These are phyloP conservation scores for Myopa tessellatipennis DNA, from an alignment of 2,888 invertebrate genomes.

Conservation along the genomic window DNA sequence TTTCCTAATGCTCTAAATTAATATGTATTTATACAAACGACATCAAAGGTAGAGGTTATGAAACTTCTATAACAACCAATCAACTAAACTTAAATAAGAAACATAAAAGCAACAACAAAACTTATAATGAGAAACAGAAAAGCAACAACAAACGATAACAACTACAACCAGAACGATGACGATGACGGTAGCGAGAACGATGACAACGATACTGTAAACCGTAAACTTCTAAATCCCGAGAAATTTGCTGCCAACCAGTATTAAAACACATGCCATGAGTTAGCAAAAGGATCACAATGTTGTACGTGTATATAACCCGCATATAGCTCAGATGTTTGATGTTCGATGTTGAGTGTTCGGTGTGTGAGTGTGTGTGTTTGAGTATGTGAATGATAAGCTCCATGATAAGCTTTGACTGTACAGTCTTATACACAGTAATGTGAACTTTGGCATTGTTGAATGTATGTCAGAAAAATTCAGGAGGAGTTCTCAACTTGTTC, in stretches of 20 bases:
- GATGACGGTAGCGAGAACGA: neutral
- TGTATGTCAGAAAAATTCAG: neutral
- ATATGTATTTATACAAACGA: neutral
- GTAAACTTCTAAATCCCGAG: conserved; percentile 40
- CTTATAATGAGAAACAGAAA: too few relatives aligned
- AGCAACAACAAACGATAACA: neutral
- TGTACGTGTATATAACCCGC: neutral
- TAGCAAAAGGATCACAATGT: conserved; percentile 34
- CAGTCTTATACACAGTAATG: neutral
- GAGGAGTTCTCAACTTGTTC: too few relatives aligned
- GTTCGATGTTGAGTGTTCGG: too few relatives aligned
- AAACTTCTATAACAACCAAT: too few relatives aligned
- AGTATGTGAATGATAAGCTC: neutral
- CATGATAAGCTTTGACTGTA: neutral
- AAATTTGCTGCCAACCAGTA: conserved; percentile 23
- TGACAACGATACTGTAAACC: neutral
- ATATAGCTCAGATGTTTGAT: too few relatives aligned
- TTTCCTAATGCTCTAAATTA: neutral
- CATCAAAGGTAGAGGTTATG: neutral
- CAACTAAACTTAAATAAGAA: too few relatives aligned
- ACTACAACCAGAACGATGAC: neutral
- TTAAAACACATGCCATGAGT: conserved; percentile 27
- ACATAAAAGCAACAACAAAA: neutral
- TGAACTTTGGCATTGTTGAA: neutral
- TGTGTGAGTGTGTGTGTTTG: too few relatives aligned